phyloP scores from a whole-genome alignment of 2,888 invertebrate genomes.

The Spilosoma lubricipeda region DNA sequence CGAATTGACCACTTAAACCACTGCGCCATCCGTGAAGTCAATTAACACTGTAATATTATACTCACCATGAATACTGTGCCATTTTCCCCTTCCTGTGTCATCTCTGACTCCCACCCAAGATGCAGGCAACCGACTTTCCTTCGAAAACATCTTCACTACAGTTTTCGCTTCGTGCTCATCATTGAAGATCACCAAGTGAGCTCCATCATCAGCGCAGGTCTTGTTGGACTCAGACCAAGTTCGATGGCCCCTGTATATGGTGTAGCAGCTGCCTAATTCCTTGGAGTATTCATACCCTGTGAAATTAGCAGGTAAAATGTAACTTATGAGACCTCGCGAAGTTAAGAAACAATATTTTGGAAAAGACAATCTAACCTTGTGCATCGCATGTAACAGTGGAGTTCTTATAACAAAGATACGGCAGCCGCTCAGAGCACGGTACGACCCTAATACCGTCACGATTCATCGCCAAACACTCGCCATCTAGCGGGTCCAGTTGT shows the following conservation, averaged over 20 bases:
- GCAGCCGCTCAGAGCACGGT: not conserved
- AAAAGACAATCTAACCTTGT: too few relatives aligned
- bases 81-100: not conserved
- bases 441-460: not conserved
- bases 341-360: too few relatives aligned
- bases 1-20: too few relatives aligned
- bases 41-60: not conserved
- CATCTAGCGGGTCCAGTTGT: slow-evolving; percentile 1
- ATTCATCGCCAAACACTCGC: slow-evolving; percentile 1
- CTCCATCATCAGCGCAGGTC: not conserved
- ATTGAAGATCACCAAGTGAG: not conserved
- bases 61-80: slow-evolving; percentile 2
- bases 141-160: not conserved
- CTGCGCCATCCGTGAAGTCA: too few relatives aligned
- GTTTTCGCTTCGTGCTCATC: not conserved
- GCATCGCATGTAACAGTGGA: not conserved
- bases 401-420: not conserved
- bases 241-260: not conserved
- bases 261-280: not conserved
- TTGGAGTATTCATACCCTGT: not conserved
- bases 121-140: not conserved
- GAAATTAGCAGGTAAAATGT: not conserved
- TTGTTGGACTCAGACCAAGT: not conserved
- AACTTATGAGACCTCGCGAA: not conserved
- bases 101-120: slow-evolving; percentile 5